Conservation (phyloP, 2,113 vertebrate species). For the Promerops cafer region DNA sequence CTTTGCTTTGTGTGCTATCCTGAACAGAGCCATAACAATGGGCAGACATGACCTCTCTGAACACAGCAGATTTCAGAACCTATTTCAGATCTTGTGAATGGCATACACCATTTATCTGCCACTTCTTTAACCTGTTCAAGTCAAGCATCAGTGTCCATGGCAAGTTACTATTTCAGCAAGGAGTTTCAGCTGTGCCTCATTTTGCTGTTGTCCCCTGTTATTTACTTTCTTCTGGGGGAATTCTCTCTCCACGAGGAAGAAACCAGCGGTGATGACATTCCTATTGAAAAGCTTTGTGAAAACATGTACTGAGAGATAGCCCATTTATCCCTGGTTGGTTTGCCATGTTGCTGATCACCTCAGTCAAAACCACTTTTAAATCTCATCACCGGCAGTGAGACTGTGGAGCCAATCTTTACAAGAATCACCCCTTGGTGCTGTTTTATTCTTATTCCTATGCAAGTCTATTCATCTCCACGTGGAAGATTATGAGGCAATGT, state of each 20-base stretch:
- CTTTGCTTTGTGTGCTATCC: background rate
- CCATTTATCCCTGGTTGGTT: background rate
- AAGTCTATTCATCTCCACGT: background rate
- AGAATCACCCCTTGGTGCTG: background rate
- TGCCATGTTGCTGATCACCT: background rate
- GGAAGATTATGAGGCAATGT: background rate
- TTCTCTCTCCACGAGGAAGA: background rate
- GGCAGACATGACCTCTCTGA: background rate
- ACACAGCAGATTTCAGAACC: background rate
- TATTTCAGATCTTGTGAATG: background rate
- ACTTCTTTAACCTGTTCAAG: background rate
- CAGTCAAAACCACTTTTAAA: background rate
- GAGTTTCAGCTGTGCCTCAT: background rate
- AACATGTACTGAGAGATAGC: background rate
- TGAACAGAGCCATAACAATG: accelerated
- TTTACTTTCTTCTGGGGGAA: background rate
- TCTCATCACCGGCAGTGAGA: background rate
- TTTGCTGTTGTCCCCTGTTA: background rate
- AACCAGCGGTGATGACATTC: background rate
- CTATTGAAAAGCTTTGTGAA: background rate
- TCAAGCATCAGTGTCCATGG: background rate
- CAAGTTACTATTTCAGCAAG: background rate
- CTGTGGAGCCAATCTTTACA: background rate
- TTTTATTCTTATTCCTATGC: background rate
- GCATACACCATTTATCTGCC: background rate